Conservation (phyloP, 2,888 invertebrate genomes). For the Agrenia bidenticulata region DNA sequence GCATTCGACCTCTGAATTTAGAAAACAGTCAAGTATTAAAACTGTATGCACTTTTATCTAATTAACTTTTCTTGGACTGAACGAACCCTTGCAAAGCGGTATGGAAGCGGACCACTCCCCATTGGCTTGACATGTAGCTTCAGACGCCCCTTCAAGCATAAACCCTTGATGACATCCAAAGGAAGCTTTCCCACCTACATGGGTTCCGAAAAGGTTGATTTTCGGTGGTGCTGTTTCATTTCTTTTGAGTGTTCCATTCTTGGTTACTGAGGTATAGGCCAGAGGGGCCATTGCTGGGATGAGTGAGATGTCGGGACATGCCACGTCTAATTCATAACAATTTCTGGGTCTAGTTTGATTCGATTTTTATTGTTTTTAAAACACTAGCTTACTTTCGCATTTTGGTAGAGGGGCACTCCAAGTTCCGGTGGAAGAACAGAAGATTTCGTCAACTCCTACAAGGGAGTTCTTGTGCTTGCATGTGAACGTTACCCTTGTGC, state of each 20-base stretch:
- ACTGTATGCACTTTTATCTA: constrained; percentile 43
- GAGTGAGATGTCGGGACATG: constrained; percentile 49
- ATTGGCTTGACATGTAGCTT: constrained; percentile 38
- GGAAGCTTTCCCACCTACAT: constrained; percentile 76
- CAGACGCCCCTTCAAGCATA: constrained; percentile 69
- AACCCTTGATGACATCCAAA: constrained; percentile 78
- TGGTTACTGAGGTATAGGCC: constrained; percentile 4
- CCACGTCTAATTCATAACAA: constrained; percentile 16
- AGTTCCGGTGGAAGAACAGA: constrained; percentile 77
- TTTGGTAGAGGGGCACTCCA: constrained; percentile 80
- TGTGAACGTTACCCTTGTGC: constrained; percentile 69
- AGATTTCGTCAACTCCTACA: constrained; percentile 71
- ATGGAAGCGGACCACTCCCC: constrained; percentile 79
- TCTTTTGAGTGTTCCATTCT: constrained; percentile 56
- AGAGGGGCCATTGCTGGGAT: constrained; percentile 36
- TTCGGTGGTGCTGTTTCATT: constrained; percentile 56
- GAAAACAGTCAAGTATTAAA: too few relatives aligned
- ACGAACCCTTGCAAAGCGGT: constrained; percentile 66
- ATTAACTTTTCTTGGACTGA: too few relatives aligned
- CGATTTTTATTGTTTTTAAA: too few relatives aligned
- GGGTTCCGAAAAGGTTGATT: constrained; percentile 70
- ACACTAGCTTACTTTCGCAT: constrained; percentile 63
- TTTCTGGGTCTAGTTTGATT: too few relatives aligned
- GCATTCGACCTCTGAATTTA: constrained; percentile 73
- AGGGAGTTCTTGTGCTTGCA: constrained; percentile 79